These are phyloP conservation scores for Trisateles emortualis DNA, from an alignment of 2,888 invertebrate genomes.

Conservation along the genomic window DNA sequence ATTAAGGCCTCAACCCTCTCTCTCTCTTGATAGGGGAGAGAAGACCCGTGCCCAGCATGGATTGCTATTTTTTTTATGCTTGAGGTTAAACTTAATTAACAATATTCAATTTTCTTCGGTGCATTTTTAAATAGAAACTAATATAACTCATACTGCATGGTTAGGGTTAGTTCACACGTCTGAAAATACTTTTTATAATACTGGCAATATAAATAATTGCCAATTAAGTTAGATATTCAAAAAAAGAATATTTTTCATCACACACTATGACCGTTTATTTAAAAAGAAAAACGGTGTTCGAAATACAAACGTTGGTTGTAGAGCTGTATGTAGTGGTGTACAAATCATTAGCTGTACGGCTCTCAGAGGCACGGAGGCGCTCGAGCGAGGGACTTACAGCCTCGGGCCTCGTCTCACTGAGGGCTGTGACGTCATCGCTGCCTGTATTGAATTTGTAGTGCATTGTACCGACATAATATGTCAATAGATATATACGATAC, in stretches of 20 bases:
- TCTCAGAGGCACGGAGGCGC: constrained; percentile 39
- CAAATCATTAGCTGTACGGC: constrained; percentile 59
- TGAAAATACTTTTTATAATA: too few species aligned
- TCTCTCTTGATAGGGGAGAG: too few species aligned
- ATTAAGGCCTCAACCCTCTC: too few species aligned
- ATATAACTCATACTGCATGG: too few species aligned
- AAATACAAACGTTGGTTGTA: constrained; percentile 35
- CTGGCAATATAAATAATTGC: neutral
- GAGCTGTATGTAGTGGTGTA: constrained; percentile 48
- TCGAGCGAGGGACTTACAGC: neutral
- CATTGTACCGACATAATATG: neutral
- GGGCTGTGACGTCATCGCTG: constrained; percentile 11
- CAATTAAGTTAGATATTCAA: neutral
- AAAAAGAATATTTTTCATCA: neutral
- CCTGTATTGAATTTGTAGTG: constrained; percentile 32
- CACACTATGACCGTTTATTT: neutral
- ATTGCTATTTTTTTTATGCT: too few species aligned
- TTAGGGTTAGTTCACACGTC: too few species aligned
- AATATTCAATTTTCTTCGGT: too few species aligned
- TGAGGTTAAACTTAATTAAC: too few species aligned
- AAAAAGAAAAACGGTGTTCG: constrained; percentile 33
- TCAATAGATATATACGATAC: too few species aligned
- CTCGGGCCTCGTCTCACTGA: neutral
- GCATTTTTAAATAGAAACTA: too few species aligned
- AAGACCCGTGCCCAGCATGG: too few species aligned